Evolutionary conservation across 1,140 invertebrate species (phyloP).

Genomic region (Drosophila simulans): DNA sequence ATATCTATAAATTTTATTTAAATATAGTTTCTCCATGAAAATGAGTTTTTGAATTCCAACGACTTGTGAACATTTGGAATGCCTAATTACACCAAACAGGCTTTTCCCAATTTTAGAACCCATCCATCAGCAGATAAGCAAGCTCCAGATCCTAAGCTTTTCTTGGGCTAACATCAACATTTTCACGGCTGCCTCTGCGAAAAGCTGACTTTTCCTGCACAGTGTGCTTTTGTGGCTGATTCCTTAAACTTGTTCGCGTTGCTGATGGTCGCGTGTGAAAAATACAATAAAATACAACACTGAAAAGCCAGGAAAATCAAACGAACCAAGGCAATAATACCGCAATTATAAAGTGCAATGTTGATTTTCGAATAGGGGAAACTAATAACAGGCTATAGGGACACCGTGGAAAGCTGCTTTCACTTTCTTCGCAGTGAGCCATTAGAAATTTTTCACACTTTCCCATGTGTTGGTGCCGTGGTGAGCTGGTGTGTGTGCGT

Average conservation of each 20-base stretch:
- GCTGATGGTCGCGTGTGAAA: slow-evolving; percentile 68
- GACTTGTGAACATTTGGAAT: not conserved
- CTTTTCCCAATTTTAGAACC: slow-evolving; percentile 40
- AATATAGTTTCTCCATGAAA: too few relatives aligned
- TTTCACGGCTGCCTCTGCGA: slow-evolving; percentile 58
- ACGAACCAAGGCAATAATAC: slow-evolving; percentile 7
- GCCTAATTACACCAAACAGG: slow-evolving; percentile 10
- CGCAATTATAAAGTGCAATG: slow-evolving; percentile 16
- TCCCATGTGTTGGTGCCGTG: slow-evolving; percentile 34
- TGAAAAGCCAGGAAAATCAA: slow-evolving; percentile 41
- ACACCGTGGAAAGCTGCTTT: slow-evolving; percentile 26
- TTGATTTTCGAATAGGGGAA: not conserved
- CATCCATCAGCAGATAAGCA: slow-evolving; percentile 43
- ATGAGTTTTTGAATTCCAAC: not conserved
- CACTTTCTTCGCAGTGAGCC: slow-evolving; percentile 56
- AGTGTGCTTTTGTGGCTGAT: slow-evolving; percentile 79
- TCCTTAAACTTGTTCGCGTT: slow-evolving; percentile 78
- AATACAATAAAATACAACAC: slow-evolving; percentile 49
- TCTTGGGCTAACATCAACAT: slow-evolving; percentile 45
- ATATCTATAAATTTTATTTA: too few relatives aligned
- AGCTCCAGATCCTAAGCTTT: slow-evolving; percentile 31
- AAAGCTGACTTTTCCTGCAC: slow-evolving; percentile 72
- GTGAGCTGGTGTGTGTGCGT: slow-evolving; percentile 18
- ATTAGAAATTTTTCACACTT: slow-evolving; percentile 64
- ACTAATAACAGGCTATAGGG: not conserved